Conservation (phyloP, 2,113 vertebrate species). For the Actenoides hombroni region DNA sequence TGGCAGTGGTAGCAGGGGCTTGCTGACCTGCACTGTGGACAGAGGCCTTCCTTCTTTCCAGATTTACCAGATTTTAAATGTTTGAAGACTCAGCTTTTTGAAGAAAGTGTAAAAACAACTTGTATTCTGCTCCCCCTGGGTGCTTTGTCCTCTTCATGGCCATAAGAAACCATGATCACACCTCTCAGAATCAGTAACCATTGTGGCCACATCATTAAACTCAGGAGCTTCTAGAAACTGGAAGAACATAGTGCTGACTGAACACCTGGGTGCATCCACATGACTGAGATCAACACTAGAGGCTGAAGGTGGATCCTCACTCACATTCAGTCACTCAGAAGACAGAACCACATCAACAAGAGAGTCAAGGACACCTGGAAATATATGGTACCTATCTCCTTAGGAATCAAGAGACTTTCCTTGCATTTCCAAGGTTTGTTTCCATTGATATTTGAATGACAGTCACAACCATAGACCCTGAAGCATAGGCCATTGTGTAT, state of each 20-base stretch:
- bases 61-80: background rate
- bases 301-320: background rate
- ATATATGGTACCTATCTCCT: background rate
- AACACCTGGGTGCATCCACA: background rate
- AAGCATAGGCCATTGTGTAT: background rate
- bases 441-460: background rate
- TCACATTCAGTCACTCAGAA: background rate
- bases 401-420: background rate
- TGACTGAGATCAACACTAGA: background rate
- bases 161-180: background rate
- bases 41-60: background rate
- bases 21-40: background rate
- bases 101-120: background rate
- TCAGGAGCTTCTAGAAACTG: background rate
- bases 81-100: background rate
- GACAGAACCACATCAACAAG: background rate
- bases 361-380: background rate
- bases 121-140: background rate
- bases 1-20: background rate
- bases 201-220: accelerated
- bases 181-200: background rate
- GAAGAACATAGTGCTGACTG: background rate
- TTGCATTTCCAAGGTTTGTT: background rate
- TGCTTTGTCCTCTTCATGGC: background rate
- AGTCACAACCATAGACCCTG: background rate